Evolutionary conservation across 2,888 invertebrate species (phyloP).

Genomic region (Latrodectus hesperus): DNA sequence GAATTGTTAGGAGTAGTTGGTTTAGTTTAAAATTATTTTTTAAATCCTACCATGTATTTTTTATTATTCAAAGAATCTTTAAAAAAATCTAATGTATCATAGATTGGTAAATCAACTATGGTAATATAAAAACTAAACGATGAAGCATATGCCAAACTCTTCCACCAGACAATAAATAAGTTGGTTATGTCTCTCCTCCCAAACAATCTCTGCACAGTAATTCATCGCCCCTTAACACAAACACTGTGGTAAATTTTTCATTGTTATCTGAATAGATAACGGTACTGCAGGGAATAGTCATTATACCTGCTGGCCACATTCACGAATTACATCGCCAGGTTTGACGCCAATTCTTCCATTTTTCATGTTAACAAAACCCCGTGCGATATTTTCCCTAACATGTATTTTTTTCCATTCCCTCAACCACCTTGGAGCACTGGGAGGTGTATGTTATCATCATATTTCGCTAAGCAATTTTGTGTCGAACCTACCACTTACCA

Average conservation of each 20-base stretch:
- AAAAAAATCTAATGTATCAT: too few relatives aligned
- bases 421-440: not conserved
- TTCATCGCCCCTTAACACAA: slow-evolving; percentile 40
- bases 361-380: not conserved
- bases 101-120: too few relatives aligned
- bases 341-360: not conserved
- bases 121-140: too few relatives aligned
- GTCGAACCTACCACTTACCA: slow-evolving; percentile 22
- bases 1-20: too few relatives aligned
- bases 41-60: too few relatives aligned
- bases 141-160: not conserved
- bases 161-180: not conserved
- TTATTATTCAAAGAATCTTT: too few relatives aligned
- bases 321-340: slow-evolving; percentile 44
- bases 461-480: slow-evolving; percentile 30
- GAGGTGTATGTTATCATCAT: slow-evolving; percentile 40
- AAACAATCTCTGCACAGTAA: not conserved
- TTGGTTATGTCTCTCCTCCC: not conserved
- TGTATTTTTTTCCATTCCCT: slow-evolving; percentile 10
- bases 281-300: slow-evolving; percentile 40
- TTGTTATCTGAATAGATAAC: slow-evolving; percentile 49
- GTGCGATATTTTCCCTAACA: slow-evolving; percentile 5
- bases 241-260: slow-evolving; percentile 34
- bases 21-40: too few relatives aligned
- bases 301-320: slow-evolving; percentile 24